Evolutionary conservation across 2,797 vertebrate genomes (phyloP).

Genomic region (Prionace glauca): DNA sequence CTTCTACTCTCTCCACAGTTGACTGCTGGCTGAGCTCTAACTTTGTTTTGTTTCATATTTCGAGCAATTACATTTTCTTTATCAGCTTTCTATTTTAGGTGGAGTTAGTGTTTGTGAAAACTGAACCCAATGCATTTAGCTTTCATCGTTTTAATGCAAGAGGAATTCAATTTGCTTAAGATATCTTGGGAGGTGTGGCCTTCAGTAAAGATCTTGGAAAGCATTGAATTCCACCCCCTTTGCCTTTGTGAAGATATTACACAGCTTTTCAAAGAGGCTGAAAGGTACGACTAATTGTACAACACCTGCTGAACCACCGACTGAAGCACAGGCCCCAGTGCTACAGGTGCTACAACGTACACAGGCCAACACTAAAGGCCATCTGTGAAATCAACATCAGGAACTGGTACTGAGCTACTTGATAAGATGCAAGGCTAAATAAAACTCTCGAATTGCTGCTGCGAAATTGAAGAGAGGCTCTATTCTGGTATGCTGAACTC

Average conservation of each 20-base stretch:
- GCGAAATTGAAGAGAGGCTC: constrained; percentile 2
- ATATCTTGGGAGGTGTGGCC: background rate
- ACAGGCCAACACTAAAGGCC: background rate
- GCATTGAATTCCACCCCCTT: background rate
- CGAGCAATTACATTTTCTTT: background rate
- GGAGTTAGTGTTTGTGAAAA: background rate
- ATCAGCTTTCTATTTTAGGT: background rate
- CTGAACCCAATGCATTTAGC: background rate
- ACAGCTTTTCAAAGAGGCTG: background rate
- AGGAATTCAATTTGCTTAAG: background rate
- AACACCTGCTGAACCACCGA: background rate
- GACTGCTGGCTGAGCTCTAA: background rate
- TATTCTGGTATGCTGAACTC: background rate
- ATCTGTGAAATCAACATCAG: background rate
- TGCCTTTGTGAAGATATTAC: background rate
- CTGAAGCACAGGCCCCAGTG: background rate
- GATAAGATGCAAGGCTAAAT: background rate
- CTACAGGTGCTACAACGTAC: background rate
- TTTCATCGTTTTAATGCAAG: background rate
- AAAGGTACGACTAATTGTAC: background rate
- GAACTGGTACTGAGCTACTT: background rate
- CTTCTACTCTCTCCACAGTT: background rate
- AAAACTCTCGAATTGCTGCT: background rate
- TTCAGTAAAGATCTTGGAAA: background rate
- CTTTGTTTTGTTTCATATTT: background rate